Evolutionary conservation across 1,140 invertebrate species (phyloP), one percentile per base, ranked within the genome.

Genomic region (Formica selysi): DNA sequence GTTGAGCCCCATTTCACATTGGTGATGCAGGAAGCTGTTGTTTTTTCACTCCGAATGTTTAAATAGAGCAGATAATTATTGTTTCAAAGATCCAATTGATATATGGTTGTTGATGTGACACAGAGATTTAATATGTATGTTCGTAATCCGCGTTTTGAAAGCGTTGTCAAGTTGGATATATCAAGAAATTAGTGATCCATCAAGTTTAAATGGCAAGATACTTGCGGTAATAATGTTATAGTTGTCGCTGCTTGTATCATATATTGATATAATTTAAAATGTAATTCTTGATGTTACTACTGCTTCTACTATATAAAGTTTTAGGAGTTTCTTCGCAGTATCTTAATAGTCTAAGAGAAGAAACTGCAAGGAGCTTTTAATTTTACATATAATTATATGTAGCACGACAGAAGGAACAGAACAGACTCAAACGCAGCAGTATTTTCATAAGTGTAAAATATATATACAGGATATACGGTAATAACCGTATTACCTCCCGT

Each of bases 71-170:
- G 13, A 81, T 16, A 11, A 7, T 4, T 73, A 61, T 61, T 36
- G 54, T 81, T 71, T 73, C 36, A 4, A 74, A 73, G 13, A 83
- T 44, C 8, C 38, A 32, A 81, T 61, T 19, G 44, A 86, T 48
- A 51, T 86, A 81, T 81, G 61, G 68, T 70, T 89, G 68, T 67
- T 81, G 22, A 54, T 36, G 2, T 57, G 59, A 57, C 13, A 81
- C 26, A 83, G 26, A 83, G 54, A 74, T 71, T 79, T 68, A 68
- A 81, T 59, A 62, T 74, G 68, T 74, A 74, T 74, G 73, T 73
- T 73, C 26, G 59, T 44, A 74, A 10, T 10, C 7, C 13, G 48
- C 16, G 54, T 83, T 44, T 44, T 83, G 29, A 74, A 74, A 81
- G 29, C 5, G 41, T 80, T 68, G 32, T 70, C 41, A 83, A 83